Evolutionary conservation across 2,113 vertebrate genomes (phyloP).

Genomic region (Crypturellus undulatus): DNA sequence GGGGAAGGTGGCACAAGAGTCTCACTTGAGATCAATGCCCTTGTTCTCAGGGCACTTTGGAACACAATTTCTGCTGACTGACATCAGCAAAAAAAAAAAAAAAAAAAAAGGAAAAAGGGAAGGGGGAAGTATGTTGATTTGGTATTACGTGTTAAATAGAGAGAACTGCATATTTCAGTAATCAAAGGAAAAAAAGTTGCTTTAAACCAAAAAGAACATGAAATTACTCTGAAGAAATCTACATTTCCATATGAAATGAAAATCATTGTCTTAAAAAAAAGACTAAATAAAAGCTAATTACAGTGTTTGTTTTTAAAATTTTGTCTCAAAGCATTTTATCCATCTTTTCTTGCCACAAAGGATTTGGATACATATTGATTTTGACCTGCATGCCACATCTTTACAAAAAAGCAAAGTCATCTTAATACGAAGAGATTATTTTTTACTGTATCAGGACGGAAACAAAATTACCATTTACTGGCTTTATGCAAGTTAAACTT

Average conservation of each 20-base stretch:
- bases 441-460: constrained; percentile 64
- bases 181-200: constrained; percentile 73
- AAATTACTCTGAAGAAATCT: constrained; percentile 69
- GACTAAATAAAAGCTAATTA: constrained; percentile 72
- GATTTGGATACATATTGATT: constrained; percentile 63
- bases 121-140: constrained; percentile 70
- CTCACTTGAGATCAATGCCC: constrained; percentile 76
- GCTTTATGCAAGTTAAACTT: constrained; percentile 57
- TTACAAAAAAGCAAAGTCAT: constrained; percentile 73
- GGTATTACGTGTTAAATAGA: constrained; percentile 66
- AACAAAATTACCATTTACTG: constrained; percentile 60
- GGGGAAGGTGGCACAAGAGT: constrained; percentile 77
- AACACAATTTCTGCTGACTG: constrained; percentile 78
- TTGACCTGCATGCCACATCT: constrained; percentile 59
- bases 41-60: constrained; percentile 71
- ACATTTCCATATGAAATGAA: constrained; percentile 73
- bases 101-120: neutral
- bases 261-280: constrained; percentile 75
- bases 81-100: constrained; percentile 50
- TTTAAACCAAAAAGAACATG: constrained; percentile 73
- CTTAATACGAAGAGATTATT: constrained; percentile 70
- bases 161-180: constrained; percentile 69
- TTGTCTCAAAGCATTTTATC: constrained; percentile 63
- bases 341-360: constrained; percentile 63
- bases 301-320: constrained; percentile 73